Conservation (phyloP, 2,113 vertebrate genomes). For the Sander vitreus region DNA sequence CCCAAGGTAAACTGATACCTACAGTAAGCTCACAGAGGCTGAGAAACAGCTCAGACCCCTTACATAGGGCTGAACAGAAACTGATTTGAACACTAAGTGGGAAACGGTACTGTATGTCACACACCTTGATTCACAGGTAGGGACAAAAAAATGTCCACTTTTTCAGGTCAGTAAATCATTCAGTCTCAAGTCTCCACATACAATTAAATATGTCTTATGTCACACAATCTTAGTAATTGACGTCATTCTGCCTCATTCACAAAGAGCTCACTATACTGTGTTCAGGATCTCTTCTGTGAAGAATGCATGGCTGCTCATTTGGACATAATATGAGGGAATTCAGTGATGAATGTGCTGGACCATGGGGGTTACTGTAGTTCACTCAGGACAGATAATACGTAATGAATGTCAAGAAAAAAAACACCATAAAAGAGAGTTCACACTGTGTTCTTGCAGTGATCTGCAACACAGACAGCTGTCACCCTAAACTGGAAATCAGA, state of each 20-base stretch:
- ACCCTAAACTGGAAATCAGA: conserved; percentile 14
- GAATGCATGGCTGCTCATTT: conserved; percentile 62
- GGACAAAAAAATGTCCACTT: background rate
- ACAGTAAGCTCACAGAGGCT: background rate
- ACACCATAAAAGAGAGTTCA: background rate
- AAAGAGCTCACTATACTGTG: conserved; percentile 49
- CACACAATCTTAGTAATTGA: background rate
- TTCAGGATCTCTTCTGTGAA: conserved; percentile 27
- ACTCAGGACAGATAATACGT: conserved; percentile 1
- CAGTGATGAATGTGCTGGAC: conserved; percentile 31
- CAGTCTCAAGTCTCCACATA: background rate
- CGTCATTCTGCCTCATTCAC: conserved; percentile 28
- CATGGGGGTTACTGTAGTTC: conserved; percentile 25
- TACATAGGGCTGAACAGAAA: background rate
- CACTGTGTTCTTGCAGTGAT: background rate
- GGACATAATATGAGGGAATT: conserved; percentile 55
- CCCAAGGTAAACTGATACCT: background rate
- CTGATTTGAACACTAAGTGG: background rate
- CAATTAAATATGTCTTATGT: conserved; percentile 16
- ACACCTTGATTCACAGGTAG: background rate
- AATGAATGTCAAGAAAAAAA: background rate
- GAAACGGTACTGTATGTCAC: background rate
- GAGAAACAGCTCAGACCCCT: background rate
- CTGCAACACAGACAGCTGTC: conserved; percentile 12
- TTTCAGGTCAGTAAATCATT: background rate